A percentile compares a stretch with the other conserved stretches of the same genome.
Conservation (phyloP, 2,113 vertebrate species). For the Ariopsis seemanni region DNA sequence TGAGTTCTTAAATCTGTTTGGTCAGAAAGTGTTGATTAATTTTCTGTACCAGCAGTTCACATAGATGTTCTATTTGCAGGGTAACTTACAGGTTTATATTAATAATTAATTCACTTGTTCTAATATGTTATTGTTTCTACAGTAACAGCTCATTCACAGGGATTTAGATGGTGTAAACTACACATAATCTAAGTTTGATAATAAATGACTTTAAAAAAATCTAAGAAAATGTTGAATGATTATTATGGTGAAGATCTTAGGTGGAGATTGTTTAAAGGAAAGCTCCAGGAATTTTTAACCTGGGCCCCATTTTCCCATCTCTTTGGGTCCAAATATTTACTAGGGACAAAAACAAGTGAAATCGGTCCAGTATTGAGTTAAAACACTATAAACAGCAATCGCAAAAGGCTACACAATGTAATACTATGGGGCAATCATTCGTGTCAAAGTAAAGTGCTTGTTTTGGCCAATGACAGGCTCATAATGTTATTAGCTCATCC, state of each 20-base stretch:
- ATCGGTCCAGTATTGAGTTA: too few species aligned
- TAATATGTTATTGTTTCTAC: background rate
- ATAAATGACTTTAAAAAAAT: background rate
- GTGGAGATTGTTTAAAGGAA: background rate
- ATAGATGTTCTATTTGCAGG: background rate
- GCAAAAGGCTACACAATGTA: too few species aligned
- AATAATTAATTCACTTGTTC: background rate
- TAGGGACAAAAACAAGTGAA: too few species aligned
- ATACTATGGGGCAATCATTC: too few species aligned
- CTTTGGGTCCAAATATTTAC: too few species aligned
- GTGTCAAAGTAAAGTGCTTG: too few species aligned
- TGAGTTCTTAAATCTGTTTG: background rate
- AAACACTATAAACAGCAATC: too few species aligned
- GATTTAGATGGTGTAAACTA: background rate
- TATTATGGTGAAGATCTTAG: background rate
- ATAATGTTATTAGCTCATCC: too few species aligned
- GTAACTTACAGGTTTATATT: background rate
- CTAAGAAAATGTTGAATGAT: background rate
- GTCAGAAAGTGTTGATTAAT: background rate
- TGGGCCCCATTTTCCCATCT: too few species aligned
- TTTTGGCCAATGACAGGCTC: too few species aligned
- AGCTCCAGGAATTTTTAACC: too few species aligned
- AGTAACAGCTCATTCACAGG: background rate
- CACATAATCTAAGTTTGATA: background rate
- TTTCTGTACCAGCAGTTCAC: background rate